Evolutionary conservation across 2,113 vertebrate species (phyloP), one percentile per base, ranked within the genome.

Genomic region (Sander lucioperca): DNA sequence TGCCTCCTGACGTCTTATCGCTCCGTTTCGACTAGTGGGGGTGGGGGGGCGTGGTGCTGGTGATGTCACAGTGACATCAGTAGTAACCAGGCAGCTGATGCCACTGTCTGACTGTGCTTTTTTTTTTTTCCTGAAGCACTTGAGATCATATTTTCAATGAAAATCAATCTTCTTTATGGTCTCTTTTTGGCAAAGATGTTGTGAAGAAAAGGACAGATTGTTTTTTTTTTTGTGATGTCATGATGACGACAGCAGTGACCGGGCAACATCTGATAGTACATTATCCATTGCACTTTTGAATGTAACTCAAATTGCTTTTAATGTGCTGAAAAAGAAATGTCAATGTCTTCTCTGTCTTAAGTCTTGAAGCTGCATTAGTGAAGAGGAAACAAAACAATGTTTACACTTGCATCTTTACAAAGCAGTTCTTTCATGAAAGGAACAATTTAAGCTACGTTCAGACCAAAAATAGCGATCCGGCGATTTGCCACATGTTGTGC

Each of bases 61-160:
- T 47, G 76, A 62, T 14, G 19, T 73, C 78, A 73, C 0, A 0
- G 62, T 74, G 75, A 80, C 74, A 61, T 87, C 67, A 87, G 9
- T 1, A 53, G 77, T 79, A 69, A 58, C 82, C 65, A 47, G 78
- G 75, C 69, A 74, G 63, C 15, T 15, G 0, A 56, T 11, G 5
- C 19, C 21, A 8, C 4, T 6, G 43, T 33, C 15, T 39, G 48
- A 47, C 25, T 12, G 27, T 21, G 14, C 0, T 21, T 43, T 36
- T 43, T 43, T n/a, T 1, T 43, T 43, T 43, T 33, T 5, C 30
- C 3, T 10, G 10, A 43, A 43, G 11, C 39, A 3, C 36, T 36
- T 54, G 27, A 14, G 18, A 27, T 51, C 25, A 11, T 50, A 12
- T 33, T 53, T 33, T 14, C 1, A 53, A 68, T 7, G 3, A 5